Conservation (phyloP, 2,113 vertebrate species). For the Blennius ocellaris region DNA sequence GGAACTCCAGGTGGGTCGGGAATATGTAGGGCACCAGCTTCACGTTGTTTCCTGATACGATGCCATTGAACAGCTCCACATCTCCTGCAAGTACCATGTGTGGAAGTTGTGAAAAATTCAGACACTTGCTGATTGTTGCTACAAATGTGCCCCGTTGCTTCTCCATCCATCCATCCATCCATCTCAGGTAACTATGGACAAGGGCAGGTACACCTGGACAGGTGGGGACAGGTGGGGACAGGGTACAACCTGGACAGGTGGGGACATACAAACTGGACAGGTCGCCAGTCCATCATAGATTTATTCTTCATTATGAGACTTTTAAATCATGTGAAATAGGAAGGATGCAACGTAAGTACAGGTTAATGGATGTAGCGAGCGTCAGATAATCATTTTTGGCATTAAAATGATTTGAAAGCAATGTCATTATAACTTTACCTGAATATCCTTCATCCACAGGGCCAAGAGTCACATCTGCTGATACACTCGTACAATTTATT, state of each 20-base stretch:
- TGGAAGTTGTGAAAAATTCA: background rate
- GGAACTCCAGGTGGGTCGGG: background rate
- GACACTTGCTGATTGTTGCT: background rate
- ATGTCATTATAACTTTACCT: slow-evolving; percentile 22
- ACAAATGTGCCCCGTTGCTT: too few species aligned
- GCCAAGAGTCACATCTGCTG: background rate
- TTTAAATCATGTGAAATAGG: background rate
- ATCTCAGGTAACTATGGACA: too few species aligned
- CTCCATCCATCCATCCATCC: too few species aligned
- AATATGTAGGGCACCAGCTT: background rate
- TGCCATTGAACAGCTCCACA: slow-evolving; percentile 61
- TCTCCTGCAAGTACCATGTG: slow-evolving; percentile 58
- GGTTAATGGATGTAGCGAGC: background rate
- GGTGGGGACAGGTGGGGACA: too few species aligned
- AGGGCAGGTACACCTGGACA: too few species aligned
- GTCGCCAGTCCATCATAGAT: too few species aligned
- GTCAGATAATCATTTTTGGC: background rate
- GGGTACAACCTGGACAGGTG: too few species aligned
- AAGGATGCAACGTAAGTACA: background rate
- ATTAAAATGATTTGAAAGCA: background rate
- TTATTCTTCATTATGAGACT: too few species aligned
- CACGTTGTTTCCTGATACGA: slow-evolving; percentile 9
- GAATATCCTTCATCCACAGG: slow-evolving; percentile 34
- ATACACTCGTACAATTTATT: background rate
- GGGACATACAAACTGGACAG: too few species aligned